Base-by-base conservation (phyloP, 2,888 invertebrate species). In the Eumacrocentrus americanus region DNA sequence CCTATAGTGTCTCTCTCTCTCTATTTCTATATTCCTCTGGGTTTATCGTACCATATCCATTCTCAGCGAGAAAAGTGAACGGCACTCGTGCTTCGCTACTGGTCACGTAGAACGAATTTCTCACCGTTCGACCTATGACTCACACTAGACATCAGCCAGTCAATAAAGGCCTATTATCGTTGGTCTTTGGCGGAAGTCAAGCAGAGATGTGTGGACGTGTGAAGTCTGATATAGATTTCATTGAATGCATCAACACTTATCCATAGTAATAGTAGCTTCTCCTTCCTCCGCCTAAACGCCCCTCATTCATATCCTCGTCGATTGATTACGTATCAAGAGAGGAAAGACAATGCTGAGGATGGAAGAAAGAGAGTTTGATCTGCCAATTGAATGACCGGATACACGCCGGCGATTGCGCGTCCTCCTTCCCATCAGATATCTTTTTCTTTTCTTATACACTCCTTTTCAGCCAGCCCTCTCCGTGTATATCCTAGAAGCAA, bases 361-460 rank as follows among this genome's bases (percentile, higher is more conserved):
- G 12, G 52, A 54, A 48, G 53, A 55, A 38, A 38, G 50, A n/a
- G 56, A 54, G 55, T 34, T 53, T 12, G 53, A 66, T 67, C 63
- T 61, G 58, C 68, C 63, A 74, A 73, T 76, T 75, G 61, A 76
- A 76, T 76, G 76, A 70, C 76, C 76, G 76, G 76, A 76, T 75
- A 73, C 67, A 72, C 73, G 72, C 72, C 66, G 70, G 69, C 68
- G 70, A 72, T 72, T 69, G 73, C 72, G 35, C 48, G 62, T 66
- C 60, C 61, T 51, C 63, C 50, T 64, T 64, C 60, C 35, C 60
- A 55, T 16, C 50, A 47, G 54, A 58, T 12, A 20, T 34, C 18
- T 35, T 38, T 16, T 14, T 29, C 16, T 34, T 7, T 34, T 38
- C 38, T 5, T 4, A 12, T 38, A 11, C 38, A 38, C 7, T 5